phyloP scores from a whole-genome alignment of 2,113 vertebrate species.

The Rhipidura dahli region DNA sequence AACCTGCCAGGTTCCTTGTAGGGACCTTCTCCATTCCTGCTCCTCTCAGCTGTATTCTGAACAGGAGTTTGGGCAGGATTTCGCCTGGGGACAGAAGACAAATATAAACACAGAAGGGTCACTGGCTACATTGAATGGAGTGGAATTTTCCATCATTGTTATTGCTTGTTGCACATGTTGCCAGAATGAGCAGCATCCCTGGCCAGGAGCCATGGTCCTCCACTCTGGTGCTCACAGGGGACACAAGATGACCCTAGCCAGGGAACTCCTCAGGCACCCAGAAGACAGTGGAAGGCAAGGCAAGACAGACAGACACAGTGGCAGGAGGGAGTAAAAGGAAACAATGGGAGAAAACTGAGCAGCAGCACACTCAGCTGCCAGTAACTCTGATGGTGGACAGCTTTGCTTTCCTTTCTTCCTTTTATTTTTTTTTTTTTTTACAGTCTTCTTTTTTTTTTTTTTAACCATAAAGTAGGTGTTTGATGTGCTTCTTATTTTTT shows the following conservation, averaged over 20 bases:
- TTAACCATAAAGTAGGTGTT: not conserved
- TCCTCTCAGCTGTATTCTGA: not conserved
- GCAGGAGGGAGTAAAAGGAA: not conserved
- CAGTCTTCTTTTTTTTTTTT: not conserved
- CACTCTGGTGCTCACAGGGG: not conserved
- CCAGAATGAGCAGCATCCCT: not conserved
- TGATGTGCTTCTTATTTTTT: not conserved
- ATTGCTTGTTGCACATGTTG: not conserved
- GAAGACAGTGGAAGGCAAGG: not conserved
- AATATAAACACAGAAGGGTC: not conserved
- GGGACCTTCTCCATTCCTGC: not conserved
- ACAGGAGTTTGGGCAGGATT: not conserved
- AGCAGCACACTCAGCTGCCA: not conserved
- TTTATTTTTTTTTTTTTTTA: not conserved
- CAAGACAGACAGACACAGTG: not conserved
- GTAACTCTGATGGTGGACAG: not conserved
- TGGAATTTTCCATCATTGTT: constrained; percentile 18
- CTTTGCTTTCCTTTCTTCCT: not conserved
- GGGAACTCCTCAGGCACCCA: not conserved
- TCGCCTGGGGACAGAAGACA: not conserved
- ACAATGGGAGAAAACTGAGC: not conserved
- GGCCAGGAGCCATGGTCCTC: not conserved
- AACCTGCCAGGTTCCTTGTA: fast-evolving
- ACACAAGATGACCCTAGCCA: not conserved
- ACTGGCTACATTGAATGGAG: not conserved